phyloP scores from a whole-genome alignment of 2,797 vertebrate species.

The Ispidina lecontei region DNA sequence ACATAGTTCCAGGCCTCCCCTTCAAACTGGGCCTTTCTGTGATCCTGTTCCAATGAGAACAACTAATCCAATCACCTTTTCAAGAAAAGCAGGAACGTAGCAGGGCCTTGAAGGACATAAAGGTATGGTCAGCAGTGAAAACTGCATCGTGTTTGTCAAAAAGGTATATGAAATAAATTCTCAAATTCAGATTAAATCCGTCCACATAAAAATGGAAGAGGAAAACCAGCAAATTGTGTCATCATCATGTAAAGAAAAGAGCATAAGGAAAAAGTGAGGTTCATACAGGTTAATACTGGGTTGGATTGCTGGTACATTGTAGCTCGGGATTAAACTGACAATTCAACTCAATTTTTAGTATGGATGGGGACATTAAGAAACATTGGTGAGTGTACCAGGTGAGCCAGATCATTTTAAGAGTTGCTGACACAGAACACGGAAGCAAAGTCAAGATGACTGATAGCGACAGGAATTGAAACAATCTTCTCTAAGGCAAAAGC shows the following conservation, averaged over 20 bases:
- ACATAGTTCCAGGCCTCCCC: background rate
- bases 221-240: background rate
- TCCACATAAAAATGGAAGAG: background rate
- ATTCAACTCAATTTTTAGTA: background rate
- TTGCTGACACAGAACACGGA: background rate
- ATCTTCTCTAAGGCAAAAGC: background rate
- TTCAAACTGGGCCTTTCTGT: background rate
- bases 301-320: background rate
- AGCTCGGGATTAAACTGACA: background rate
- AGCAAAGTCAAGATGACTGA: background rate
- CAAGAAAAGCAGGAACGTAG: background rate
- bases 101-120: background rate
- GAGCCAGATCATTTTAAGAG: background rate
- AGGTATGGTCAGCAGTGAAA: background rate
- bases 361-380: background rate
- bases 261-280: background rate
- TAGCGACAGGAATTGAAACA: rapidly evolving
- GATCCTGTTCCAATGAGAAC: background rate
- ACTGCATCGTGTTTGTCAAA: background rate
- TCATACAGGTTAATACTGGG: background rate
- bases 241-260: background rate
- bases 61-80: background rate
- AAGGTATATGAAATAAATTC: background rate
- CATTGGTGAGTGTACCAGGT: background rate
- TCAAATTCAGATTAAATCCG: background rate